phyloP scores from a whole-genome alignment of 2,797 vertebrate genomes.

The Amphiprion clarkii region DNA sequence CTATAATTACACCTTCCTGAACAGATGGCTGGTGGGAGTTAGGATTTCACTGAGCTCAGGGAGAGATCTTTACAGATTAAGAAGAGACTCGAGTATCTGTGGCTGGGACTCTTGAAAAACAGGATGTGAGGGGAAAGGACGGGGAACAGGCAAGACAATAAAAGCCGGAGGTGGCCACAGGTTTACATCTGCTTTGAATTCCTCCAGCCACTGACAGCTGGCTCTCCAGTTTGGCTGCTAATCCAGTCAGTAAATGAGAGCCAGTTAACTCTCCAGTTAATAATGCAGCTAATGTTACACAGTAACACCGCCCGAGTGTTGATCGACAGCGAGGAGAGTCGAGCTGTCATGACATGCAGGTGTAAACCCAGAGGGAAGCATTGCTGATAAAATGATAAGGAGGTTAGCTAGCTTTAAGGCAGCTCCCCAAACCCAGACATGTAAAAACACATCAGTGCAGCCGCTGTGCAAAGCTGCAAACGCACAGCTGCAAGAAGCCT shows the following conservation, averaged over 20 bases:
- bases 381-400: conserved; percentile 16
- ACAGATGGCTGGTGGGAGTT: conserved; percentile 78
- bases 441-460: conserved; percentile 65
- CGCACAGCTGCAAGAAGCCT: conserved; percentile 18
- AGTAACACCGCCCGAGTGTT: not conserved
- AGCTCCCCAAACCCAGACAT: conserved; percentile 48
- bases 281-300: not conserved
- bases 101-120: conserved; percentile 17
- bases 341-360: conserved; percentile 33
- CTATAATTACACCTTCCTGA: conserved; percentile 69
- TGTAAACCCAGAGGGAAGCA: not conserved
- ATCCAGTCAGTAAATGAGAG: conserved; percentile 17
- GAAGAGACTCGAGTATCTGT: conserved; percentile 31
- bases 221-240: conserved; percentile 6
- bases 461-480: conserved; percentile 6
- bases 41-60: conserved; percentile 67
- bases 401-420: conserved; percentile 28
- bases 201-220: conserved; percentile 37
- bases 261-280: not conserved
- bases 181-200: conserved; percentile 40
- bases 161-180: conserved; percentile 16
- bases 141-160: conserved; percentile 18
- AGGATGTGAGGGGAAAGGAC: conserved; percentile 29
- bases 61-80: conserved; percentile 70
- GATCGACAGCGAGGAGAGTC: not conserved